Conservation (phyloP, 1,140 invertebrate species). For the Leucophenga varia region DNA sequence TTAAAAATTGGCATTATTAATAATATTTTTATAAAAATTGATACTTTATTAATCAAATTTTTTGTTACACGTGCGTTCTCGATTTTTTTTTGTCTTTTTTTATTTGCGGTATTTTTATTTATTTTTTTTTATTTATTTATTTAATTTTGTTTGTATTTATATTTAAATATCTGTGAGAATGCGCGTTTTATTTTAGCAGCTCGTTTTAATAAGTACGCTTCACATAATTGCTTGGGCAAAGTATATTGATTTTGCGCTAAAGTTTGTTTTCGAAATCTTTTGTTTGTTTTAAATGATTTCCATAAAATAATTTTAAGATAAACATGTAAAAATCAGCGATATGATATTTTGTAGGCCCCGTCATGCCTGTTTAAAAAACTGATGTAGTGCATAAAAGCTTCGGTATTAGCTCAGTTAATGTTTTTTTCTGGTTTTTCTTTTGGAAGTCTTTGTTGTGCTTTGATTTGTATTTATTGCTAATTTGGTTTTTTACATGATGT, state of each 20-base stretch:
- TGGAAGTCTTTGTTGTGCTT: constrained; percentile 31
- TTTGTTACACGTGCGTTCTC: constrained; percentile 43
- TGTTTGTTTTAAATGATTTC: constrained; percentile 17
- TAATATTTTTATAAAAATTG: constrained; percentile 44
- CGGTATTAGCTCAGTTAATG: too few relatives aligned
- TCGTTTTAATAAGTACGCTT: constrained; percentile 21
- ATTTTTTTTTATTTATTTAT: constrained; percentile 9
- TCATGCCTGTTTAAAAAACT: too few relatives aligned
- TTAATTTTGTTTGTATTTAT: constrained; percentile 17
- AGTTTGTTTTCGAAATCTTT: background rate
- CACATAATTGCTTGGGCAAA: background rate
- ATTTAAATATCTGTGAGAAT: too few relatives aligned
- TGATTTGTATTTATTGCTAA: constrained; percentile 54
- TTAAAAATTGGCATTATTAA: constrained; percentile 28
- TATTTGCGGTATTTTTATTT: constrained; percentile 9
- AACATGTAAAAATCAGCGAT: too few relatives aligned
- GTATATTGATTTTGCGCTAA: background rate
- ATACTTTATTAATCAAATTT: constrained; percentile 44
- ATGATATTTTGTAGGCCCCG: too few relatives aligned
- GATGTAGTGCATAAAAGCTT: too few relatives aligned
- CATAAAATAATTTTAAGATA: constrained; percentile 1
- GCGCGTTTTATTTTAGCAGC: constrained; percentile 9
- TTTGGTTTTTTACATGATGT: constrained; percentile 45
- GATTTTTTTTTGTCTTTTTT: constrained; percentile 28
- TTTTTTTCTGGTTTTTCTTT: constrained; percentile 11